Evolutionary conservation across 2,113 vertebrate genomes (phyloP).

Genomic region (Elanus axillaris): DNA sequence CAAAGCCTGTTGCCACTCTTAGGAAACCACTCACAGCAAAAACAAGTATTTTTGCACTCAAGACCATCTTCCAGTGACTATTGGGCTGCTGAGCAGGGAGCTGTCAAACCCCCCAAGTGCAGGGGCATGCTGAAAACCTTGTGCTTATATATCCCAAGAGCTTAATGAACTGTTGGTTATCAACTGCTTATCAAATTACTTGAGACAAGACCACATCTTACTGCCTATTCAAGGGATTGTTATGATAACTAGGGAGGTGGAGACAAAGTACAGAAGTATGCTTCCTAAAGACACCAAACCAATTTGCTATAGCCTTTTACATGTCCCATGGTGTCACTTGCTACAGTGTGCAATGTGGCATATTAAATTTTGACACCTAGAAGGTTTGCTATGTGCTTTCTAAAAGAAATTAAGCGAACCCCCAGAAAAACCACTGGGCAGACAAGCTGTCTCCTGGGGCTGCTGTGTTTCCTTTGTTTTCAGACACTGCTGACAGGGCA

Average conservation of each 20-base stretch:
- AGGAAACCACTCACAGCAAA: conserved; percentile 1
- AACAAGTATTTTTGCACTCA: background rate
- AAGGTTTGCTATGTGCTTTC: conserved; percentile 20
- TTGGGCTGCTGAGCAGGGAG: background rate
- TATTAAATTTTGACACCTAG: conserved; percentile 59
- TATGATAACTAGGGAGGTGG: conserved; percentile 53
- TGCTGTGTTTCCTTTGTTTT: conserved; percentile 57
- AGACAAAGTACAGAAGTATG: background rate
- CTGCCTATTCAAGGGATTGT: conserved; percentile 49
- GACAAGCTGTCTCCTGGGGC: conserved; percentile 69
- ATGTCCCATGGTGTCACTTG: background rate
- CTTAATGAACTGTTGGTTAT: conserved; percentile 53
- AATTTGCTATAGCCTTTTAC: background rate
- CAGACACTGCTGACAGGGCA: conserved; percentile 50
- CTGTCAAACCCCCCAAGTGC: background rate
- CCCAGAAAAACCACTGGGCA: background rate
- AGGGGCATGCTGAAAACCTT: background rate
- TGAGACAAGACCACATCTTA: conserved; percentile 24
- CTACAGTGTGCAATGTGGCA: background rate
- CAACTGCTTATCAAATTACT: conserved; percentile 60
- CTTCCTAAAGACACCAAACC: background rate
- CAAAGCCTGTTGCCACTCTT: conserved; percentile 65
- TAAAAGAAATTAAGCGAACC: conserved; percentile 34
- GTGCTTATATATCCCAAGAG: conserved; percentile 45
- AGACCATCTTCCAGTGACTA: conserved; percentile 27